Evolutionary conservation across 2,113 vertebrate genomes (phyloP).

Genomic region (Xenopus borealis): DNA sequence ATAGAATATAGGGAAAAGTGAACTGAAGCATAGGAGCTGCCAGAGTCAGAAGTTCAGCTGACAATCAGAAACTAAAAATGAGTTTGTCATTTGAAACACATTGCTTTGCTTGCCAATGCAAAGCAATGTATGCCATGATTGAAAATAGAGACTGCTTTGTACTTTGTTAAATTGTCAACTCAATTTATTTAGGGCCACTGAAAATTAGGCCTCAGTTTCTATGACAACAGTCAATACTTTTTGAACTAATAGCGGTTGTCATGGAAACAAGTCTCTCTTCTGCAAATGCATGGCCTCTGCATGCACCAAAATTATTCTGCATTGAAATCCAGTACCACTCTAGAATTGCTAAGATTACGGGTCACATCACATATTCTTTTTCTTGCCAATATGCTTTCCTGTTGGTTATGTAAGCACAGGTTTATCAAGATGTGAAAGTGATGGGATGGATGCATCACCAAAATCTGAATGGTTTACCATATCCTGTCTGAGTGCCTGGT

Average conservation of each 20-base stretch:
- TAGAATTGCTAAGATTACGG: constrained; percentile 11
- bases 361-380: constrained; percentile 14
- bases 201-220: constrained; percentile 34
- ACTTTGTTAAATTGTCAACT: constrained; percentile 23
- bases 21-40: neutral
- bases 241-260: constrained; percentile 35
- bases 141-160: constrained; percentile 20
- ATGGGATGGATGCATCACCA: too few species aligned
- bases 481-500: too few species aligned
- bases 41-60: neutral
- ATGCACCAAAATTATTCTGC: constrained; percentile 24
- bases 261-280: constrained; percentile 19
- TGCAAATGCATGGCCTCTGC: constrained; percentile 18
- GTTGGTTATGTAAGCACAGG: neutral
- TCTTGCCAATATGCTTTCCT: constrained; percentile 8
- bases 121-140: constrained; percentile 23
- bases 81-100: constrained; percentile 19
- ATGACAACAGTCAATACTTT: constrained; percentile 41
- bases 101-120: constrained; percentile 19
- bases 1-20: neutral
- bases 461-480: too few species aligned
- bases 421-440: neutral
- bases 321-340: constrained; percentile 10
- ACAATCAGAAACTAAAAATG: neutral
- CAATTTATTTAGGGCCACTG: constrained; percentile 30